A percentile compares a stretch with the other conserved stretches of the same genome.
phyloP scores from a whole-genome alignment of 2,113 vertebrate species.

The Salminus brasiliensis region DNA sequence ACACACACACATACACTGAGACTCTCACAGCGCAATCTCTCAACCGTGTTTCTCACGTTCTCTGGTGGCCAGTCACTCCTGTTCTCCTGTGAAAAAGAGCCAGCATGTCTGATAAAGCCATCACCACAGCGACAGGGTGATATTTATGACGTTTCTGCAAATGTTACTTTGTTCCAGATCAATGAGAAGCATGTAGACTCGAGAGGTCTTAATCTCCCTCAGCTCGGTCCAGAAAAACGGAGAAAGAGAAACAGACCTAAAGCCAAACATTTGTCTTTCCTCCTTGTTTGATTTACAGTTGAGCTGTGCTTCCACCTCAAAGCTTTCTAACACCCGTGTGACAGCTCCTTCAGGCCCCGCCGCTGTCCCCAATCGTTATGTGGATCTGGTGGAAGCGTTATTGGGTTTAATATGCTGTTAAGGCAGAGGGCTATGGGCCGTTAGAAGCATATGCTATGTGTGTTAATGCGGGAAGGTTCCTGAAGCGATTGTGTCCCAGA shows the following conservation, averaged over 20 bases:
- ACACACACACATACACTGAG: not conserved
- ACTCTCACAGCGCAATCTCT: not conserved
- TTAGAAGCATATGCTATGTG: constrained; percentile 65
- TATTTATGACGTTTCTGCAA: constrained; percentile 59
- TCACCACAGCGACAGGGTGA: constrained; percentile 51
- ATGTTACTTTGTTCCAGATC: constrained; percentile 51
- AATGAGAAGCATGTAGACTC: constrained; percentile 28
- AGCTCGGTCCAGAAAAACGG: not conserved
- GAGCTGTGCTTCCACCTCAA: constrained; percentile 24
- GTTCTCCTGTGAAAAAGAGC: constrained; percentile 30
- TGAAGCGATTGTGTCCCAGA: not conserved
- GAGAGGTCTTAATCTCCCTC: constrained; percentile 44
- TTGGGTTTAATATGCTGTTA: constrained; percentile 69
- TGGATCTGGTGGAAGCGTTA: constrained; percentile 68
- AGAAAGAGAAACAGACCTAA: constrained; percentile 3
- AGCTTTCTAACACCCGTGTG: constrained; percentile 60
- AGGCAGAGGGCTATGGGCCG: constrained; percentile 55
- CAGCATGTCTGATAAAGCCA: constrained; percentile 65
- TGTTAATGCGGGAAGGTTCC: constrained; percentile 50
- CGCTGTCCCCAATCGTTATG: constrained; percentile 57
- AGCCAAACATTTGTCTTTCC: constrained; percentile 44
- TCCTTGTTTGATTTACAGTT: constrained; percentile 36
- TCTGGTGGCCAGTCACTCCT: constrained; percentile 18
- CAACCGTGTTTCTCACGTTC: not conserved
- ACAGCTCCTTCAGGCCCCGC: constrained; percentile 36